Percentiles rank a stretch among this genome's conserved stretches.
phyloP scores from a whole-genome alignment of 2,113 vertebrate genomes.

The Pelobates fuscus region DNA sequence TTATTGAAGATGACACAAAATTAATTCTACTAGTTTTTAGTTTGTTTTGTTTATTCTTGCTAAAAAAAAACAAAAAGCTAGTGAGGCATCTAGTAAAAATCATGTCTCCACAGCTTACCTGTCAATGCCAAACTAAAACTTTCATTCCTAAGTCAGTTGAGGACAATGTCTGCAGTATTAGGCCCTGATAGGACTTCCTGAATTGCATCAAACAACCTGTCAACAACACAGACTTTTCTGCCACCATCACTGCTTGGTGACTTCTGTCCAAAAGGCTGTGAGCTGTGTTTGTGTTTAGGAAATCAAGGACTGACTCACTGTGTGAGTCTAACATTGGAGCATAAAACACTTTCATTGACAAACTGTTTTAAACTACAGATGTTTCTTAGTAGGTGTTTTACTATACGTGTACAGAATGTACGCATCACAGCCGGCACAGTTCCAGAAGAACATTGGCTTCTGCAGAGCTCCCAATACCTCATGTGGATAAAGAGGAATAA shows the following conservation, averaged over 20 bases:
- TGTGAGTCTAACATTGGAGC: neutral
- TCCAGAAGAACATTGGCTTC: neutral
- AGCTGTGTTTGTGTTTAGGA: no score
- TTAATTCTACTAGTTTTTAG: neutral
- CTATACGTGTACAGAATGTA: neutral
- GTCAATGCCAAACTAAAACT: slow-evolving; percentile 18
- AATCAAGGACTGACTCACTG: neutral
- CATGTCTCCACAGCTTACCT: neutral
- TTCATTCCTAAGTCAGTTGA: neutral
- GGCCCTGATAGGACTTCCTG: neutral
- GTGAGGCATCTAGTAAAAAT: neutral
- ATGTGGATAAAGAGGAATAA: neutral
- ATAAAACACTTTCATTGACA: neutral
- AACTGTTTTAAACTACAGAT: neutral
- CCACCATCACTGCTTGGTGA: neutral
- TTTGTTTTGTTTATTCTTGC: neutral
- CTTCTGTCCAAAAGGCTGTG: neutral
- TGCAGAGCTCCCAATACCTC: neutral
- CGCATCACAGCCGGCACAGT: neutral
- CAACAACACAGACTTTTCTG: neutral
- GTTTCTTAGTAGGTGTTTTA: neutral
- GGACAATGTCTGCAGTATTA: slow-evolving; percentile 9
- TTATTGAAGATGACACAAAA: neutral
- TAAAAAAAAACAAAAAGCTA: neutral
- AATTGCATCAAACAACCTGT: neutral